Evolutionary conservation across 2,797 vertebrate species (phyloP).

Genomic region (Thamnophis elegans): DNA sequence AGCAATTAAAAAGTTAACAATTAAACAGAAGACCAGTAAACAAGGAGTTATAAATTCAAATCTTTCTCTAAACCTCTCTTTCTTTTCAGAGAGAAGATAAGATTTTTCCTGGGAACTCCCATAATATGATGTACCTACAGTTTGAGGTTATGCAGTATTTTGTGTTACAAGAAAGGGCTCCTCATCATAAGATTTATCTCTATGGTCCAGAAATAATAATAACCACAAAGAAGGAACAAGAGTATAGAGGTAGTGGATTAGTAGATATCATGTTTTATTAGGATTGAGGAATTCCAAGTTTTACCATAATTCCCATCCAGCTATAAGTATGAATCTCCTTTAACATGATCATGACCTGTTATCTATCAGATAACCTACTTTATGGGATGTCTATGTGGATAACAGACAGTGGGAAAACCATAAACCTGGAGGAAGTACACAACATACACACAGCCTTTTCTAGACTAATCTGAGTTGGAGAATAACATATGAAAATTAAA

Average conservation of each 20-base stretch:
- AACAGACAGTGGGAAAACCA: background rate
- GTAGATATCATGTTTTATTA: background rate
- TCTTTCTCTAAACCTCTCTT: background rate
- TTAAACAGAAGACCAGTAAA: background rate
- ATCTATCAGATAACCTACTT: background rate
- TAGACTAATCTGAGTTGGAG: background rate
- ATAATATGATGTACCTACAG: background rate
- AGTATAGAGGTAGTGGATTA: background rate
- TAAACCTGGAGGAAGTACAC: background rate
- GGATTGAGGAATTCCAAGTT: background rate
- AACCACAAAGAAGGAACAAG: background rate
- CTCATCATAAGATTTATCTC: background rate
- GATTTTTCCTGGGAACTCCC: conserved; percentile 3
- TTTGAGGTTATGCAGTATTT: background rate
- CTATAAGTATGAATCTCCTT: background rate
- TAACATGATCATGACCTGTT: background rate
- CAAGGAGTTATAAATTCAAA: background rate
- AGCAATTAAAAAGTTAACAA: background rate
- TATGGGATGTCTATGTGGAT: background rate
- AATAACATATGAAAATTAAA: background rate
- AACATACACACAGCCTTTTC: background rate
- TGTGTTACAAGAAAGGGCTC: background rate
- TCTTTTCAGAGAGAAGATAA: background rate
- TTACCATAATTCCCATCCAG: background rate
- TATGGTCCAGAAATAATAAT: background rate